phyloP scores from a whole-genome alignment of 2,113 vertebrate genomes.

The Mesocricetus auratus region DNA sequence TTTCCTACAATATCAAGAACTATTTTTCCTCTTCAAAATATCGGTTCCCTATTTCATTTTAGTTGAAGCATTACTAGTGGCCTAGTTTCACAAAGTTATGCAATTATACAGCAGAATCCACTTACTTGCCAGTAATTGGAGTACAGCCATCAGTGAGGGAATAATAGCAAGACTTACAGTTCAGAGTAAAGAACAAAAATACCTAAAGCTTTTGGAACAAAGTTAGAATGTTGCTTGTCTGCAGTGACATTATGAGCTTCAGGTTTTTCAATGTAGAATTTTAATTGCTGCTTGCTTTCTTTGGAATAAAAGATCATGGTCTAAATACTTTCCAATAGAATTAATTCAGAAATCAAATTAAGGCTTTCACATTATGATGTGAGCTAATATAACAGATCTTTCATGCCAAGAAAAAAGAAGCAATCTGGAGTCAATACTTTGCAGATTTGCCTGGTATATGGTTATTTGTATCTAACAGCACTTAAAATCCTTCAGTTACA shows the following conservation, averaged over 20 bases:
- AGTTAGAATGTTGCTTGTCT: conserved; percentile 45
- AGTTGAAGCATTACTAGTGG: conserved; percentile 72
- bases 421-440: background rate
- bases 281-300: conserved; percentile 79
- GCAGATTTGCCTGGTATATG: background rate
- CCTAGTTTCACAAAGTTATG: conserved; percentile 67
- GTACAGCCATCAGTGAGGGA: conserved; percentile 47
- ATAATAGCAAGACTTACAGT: conserved; percentile 58
- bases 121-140: conserved; percentile 77
- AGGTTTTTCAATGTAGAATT: conserved; percentile 62
- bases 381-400: conserved; percentile 63
- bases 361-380: conserved; percentile 65
- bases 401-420: conserved; percentile 49
- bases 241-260: conserved; percentile 39
- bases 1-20: conserved; percentile 22
- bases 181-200: conserved; percentile 69
- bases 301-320: conserved; percentile 57
- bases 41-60: conserved; percentile 62
- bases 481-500: conserved; percentile 30
- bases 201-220: background rate
- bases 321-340: conserved; percentile 65
- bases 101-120: conserved; percentile 76
- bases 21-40: conserved; percentile 71
- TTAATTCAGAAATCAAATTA: conserved; percentile 74
- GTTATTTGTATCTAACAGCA: background rate